Evolutionary conservation across 2,797 vertebrate genomes (phyloP).

Genomic region (Gadopsis bispinosus): DNA sequence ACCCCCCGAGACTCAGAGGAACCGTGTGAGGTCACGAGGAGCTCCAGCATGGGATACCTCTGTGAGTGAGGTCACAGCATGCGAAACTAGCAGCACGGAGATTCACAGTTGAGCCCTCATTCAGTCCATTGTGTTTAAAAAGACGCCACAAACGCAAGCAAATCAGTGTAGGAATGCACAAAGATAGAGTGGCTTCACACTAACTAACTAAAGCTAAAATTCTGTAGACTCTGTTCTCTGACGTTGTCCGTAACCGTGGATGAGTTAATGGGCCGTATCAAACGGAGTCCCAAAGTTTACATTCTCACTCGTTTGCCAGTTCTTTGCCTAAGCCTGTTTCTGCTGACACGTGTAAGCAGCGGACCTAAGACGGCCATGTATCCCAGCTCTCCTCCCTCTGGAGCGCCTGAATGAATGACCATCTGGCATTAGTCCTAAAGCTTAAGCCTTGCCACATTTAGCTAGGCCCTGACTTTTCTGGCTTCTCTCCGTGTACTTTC

Average conservation of each 20-base stretch:
- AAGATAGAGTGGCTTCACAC: not conserved
- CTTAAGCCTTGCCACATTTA: slow-evolving; percentile 67
- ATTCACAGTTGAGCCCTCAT: not conserved
- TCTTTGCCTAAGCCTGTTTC: slow-evolving; percentile 27
- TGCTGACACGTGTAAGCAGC: slow-evolving; percentile 31
- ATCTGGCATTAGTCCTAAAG: slow-evolving; percentile 56
- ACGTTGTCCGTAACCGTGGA: not conserved
- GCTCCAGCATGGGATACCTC: slow-evolving; percentile 95
- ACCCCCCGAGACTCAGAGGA: slow-evolving; percentile 88
- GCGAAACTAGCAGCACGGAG: not conserved
- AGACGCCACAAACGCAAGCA: not conserved
- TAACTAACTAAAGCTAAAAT: slow-evolving; percentile 17
- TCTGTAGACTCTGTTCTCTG: not conserved
- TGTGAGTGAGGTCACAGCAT: slow-evolving; percentile 76
- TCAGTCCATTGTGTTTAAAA: not conserved
- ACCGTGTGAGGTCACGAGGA: slow-evolving; percentile 89
- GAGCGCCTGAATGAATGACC: slow-evolving; percentile 44
- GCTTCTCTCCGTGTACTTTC: slow-evolving; percentile 39
- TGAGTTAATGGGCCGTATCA: slow-evolving; percentile 22
- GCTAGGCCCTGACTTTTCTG: slow-evolving; percentile 48
- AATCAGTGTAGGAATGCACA: not conserved
- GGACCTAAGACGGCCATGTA: slow-evolving; percentile 5
- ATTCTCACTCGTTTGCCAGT: slow-evolving; percentile 23
- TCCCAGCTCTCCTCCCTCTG: slow-evolving; percentile 26
- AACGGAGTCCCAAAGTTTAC: slow-evolving; percentile 43